A percentile compares a stretch with the other conserved stretches of the same genome.
These are phyloP conservation scores for Anodontia alba DNA, from an alignment of 2,888 invertebrate genomes.

Conservation along the genomic window DNA sequence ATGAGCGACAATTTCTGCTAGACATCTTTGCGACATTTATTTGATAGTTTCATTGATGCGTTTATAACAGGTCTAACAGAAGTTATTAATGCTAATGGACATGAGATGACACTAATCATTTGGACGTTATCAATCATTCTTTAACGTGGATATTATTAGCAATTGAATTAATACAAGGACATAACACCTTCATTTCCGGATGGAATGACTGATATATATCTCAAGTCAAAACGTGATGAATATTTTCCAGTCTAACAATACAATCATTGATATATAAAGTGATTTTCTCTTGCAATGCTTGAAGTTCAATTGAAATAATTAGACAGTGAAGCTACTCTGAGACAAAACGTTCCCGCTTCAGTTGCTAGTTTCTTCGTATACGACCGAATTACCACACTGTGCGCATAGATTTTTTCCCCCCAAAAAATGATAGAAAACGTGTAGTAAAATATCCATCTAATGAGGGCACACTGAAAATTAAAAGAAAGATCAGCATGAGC, in stretches of 20 bases:
- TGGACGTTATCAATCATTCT: constrained; percentile 1
- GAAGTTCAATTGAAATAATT: too few species aligned
- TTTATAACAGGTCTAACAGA: background rate
- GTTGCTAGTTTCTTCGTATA: too few species aligned
- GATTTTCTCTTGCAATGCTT: too few species aligned
- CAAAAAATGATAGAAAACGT: too few species aligned
- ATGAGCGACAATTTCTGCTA: background rate
- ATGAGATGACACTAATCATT: background rate
- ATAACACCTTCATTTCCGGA: constrained; percentile 6
- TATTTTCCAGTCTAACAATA: background rate
- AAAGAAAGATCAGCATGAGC: too few species aligned
- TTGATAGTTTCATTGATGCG: constrained; percentile 1
- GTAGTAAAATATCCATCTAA: too few species aligned
- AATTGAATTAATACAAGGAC: constrained; percentile 5
- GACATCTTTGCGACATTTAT: background rate
- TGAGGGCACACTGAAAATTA: too few species aligned
- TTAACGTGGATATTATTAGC: background rate
- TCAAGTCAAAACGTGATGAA: background rate
- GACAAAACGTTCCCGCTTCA: too few species aligned
- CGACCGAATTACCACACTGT: too few species aligned
- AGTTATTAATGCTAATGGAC: constrained; percentile 17
- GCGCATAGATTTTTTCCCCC: too few species aligned
- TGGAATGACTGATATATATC: background rate
- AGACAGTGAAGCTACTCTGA: too few species aligned
- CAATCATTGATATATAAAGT: too few species aligned